Evolutionary conservation across 2,797 vertebrate species (phyloP).

Genomic region (Spinus olivaceus): DNA sequence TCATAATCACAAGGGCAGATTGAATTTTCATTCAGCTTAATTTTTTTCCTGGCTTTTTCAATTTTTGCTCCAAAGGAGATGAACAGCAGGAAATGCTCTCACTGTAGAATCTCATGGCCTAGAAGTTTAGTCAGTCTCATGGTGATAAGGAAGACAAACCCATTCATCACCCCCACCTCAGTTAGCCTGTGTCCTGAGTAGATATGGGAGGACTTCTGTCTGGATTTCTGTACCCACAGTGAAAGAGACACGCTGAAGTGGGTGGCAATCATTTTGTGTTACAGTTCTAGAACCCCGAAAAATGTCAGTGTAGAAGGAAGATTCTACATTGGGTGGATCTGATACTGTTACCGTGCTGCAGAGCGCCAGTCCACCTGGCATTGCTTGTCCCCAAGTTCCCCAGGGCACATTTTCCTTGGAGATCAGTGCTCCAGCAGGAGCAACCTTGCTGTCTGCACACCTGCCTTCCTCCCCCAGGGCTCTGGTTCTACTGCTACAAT

Average conservation of each 20-base stretch:
- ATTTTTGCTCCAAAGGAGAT: neutral
- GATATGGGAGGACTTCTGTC: neutral
- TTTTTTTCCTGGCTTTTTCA: neutral
- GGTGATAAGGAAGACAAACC: neutral
- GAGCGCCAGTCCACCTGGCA: neutral
- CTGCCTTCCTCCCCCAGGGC: neutral
- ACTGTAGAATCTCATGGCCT: neutral
- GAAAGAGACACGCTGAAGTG: neutral
- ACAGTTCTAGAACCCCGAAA: neutral
- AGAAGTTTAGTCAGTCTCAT: neutral
- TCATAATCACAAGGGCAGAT: neutral
- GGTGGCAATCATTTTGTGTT: neutral
- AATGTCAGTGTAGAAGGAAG: neutral
- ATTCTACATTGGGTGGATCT: neutral
- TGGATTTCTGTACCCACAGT: neutral
- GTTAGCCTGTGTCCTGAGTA: neutral
- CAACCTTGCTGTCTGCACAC: neutral
- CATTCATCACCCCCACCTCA: neutral
- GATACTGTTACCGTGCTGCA: neutral
- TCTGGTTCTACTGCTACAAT: neutral
- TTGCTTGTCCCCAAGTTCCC: neutral
- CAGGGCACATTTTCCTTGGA: neutral
- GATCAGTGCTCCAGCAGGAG: neutral
- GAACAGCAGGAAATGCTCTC: neutral
- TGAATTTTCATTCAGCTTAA: neutral